phyloP scores from a whole-genome alignment of 1,140 invertebrate genomes.

The Daktulosphaira vitifoliae region DNA sequence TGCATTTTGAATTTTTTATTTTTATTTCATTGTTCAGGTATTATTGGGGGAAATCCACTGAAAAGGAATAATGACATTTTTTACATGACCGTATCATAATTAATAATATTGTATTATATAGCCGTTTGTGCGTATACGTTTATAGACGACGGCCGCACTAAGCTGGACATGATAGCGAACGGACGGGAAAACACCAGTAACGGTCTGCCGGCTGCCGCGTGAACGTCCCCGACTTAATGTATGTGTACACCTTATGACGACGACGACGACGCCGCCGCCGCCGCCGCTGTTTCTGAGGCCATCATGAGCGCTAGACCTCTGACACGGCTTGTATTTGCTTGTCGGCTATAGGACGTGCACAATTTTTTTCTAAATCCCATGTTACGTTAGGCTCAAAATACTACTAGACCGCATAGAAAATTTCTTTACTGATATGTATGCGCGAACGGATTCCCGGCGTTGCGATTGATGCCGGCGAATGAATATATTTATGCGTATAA shows the following conservation, averaged over 20 bases:
- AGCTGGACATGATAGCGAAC: neutral
- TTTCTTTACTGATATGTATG: no score
- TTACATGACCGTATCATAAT: no score
- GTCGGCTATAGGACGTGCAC: conserved; percentile 14
- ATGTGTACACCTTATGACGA: neutral
- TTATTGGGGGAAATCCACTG: neutral
- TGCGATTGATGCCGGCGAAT: no score
- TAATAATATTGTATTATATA: neutral
- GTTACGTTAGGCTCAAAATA: no score
- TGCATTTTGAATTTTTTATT: neutral
- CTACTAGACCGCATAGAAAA: no score
- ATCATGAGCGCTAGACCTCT: neutral
- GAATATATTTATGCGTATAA: no score
- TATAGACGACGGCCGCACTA: neutral
- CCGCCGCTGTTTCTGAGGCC: neutral
- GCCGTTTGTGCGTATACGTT: no score
- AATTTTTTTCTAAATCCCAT: no score
- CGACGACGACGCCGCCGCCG: neutral
- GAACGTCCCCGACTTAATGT: conserved; percentile 17
- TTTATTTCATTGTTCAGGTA: neutral
- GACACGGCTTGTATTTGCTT: neutral
- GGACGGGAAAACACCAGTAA: conserved; percentile 31
- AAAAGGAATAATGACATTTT: no score
- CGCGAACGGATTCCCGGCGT: no score
- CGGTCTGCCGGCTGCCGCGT: conserved; percentile 24